A percentile compares a stretch with the other conserved stretches of the same genome.
phyloP scores from a whole-genome alignment of 2,113 vertebrate species.

The Pontoporia blainvillei region DNA sequence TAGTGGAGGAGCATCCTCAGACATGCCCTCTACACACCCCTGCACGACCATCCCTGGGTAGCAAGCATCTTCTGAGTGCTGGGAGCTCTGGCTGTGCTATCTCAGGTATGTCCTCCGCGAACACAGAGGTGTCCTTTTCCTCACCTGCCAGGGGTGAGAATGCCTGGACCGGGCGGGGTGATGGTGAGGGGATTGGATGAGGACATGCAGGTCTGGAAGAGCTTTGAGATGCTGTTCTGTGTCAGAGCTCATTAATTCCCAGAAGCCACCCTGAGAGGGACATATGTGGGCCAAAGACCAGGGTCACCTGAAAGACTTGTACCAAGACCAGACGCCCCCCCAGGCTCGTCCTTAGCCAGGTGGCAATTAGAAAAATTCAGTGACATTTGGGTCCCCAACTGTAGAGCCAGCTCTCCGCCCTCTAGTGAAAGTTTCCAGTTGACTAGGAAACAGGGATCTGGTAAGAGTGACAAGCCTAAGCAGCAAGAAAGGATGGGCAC shows the following conservation, averaged over 20 bases:
- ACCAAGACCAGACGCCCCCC: not conserved
- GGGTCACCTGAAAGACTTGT: not conserved
- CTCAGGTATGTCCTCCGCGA: not conserved
- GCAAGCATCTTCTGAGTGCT: not conserved
- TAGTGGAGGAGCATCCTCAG: accelerated
- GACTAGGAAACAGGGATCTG: not conserved
- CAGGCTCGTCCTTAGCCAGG: not conserved
- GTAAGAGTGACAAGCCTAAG: not conserved
- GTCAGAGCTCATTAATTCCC: not conserved
- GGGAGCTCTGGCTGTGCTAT: not conserved
- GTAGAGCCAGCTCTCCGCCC: not conserved
- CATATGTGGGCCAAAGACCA: accelerated
- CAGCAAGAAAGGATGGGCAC: not conserved
- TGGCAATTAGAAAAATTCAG: not conserved
- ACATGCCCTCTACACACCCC: accelerated
- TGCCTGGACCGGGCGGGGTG: accelerated
- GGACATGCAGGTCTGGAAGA: not conserved
- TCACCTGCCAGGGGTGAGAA: not conserved
- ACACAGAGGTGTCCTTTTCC: no score
- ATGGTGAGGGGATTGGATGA: accelerated
- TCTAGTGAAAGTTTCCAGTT: not conserved
- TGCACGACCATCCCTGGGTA: no score
- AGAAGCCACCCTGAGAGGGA: not conserved
- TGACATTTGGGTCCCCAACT: not conserved
- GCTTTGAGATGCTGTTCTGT: not conserved